Conservation (phyloP, 1,140 invertebrate genomes). For the Drosophila pruinosa region DNA sequence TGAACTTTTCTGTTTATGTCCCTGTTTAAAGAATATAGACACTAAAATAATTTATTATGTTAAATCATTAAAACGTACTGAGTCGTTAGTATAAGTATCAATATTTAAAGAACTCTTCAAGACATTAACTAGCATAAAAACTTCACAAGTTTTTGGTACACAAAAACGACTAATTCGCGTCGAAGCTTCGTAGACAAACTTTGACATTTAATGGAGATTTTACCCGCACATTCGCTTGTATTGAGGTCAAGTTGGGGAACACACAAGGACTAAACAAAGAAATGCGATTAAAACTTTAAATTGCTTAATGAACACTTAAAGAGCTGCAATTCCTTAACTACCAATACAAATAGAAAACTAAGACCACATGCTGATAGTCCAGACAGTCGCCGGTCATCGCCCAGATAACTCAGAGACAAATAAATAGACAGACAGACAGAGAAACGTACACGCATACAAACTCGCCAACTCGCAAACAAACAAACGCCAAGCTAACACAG, state of each 20-base stretch:
- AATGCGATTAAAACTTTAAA: constrained; percentile 60
- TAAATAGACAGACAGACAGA: constrained; percentile 26
- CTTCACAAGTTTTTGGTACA: background rate
- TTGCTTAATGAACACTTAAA: constrained; percentile 76
- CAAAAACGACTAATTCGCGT: background rate
- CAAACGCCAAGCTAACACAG: constrained; percentile 60
- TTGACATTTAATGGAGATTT: constrained; percentile 7
- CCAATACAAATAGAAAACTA: constrained; percentile 23
- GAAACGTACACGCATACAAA: constrained; percentile 3
- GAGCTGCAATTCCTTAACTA: constrained; percentile 44
- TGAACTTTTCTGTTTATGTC: background rate
- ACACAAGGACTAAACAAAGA: constrained; percentile 10
- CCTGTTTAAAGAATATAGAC: background rate
- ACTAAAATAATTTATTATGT: background rate
- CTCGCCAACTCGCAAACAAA: constrained; percentile 31
- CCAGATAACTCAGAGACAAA: constrained; percentile 51
- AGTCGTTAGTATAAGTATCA: background rate
- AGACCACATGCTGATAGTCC: constrained; percentile 13
- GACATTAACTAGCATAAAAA: background rate
- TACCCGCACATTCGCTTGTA: background rate
- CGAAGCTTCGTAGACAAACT: constrained; percentile 3
- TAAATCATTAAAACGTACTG: background rate
- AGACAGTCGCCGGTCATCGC: constrained; percentile 58
- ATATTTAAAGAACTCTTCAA: background rate
- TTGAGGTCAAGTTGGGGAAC: background rate